Evolutionary conservation across 2,888 invertebrate species (phyloP), one percentile per base, ranked within the genome.

Genomic region (Drosophila pegasa): DNA sequence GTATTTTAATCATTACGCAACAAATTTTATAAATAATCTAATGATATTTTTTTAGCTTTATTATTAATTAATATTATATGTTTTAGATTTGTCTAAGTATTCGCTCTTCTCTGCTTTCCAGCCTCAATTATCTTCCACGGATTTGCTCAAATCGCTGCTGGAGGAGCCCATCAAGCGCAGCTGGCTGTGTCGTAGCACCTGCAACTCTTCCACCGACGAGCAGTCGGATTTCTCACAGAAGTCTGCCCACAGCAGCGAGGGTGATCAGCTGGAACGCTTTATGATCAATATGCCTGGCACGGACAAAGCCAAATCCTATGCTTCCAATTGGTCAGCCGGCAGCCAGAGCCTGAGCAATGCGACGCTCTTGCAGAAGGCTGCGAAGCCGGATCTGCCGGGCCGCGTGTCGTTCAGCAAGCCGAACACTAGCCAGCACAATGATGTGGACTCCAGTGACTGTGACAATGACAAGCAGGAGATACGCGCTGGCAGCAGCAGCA

Each of bases 81-180:
- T 6, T 22, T 0, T 7, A 8, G 10, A 0, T 5, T 45, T 27
- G 4, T 45, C 45, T 14, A 2, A 38, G 16, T 27, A 16, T 16
- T 16, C 16, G 2, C 27, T 20, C 10, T 14, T 14, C 7, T 14
- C 9, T 16, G 12, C 10, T 31, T 18, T 35, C 10, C 59, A 87
- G 88, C 71, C 79, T 0, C 83, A 88, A 51, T 71, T 89, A 1
- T 92, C 92, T 1, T 92, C 92, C 5, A 91, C 92, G 33, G 91
- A 91, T 78, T 64, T 92, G n/a, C 75, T 92, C 0, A 92, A 92
- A 60, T 71, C 92, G 0, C 70, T 92, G 45, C 59, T 92, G 45
- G 91, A 91, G 40, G 92, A 92, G 68, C 92, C 92, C 22, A 92
- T 92, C 22, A 92, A 92, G 80, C 91, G 93, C 90, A 93, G 94